These are phyloP conservation scores for Trididemnum miniatum DNA, from an alignment of 23 tunicate genomes.

Conservation along the genomic window DNA sequence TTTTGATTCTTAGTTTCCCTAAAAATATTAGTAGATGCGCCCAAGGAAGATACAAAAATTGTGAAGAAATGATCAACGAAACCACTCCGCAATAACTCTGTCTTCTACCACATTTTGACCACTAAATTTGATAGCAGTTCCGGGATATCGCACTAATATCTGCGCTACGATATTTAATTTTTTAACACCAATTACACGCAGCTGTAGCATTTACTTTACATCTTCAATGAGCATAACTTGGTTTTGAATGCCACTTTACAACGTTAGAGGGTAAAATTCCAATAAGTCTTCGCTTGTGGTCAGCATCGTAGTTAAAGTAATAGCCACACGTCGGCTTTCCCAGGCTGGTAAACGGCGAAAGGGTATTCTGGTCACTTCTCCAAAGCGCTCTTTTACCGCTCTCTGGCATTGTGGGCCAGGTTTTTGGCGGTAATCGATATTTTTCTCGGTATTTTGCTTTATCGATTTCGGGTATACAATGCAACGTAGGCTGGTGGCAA, in stretches of 20 bases:
- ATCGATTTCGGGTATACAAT: neutral
- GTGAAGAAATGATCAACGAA: no score
- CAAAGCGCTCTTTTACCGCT: constrained; percentile 74
- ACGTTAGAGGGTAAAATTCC: constrained; percentile 83
- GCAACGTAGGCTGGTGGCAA: neutral
- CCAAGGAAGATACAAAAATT: no score
- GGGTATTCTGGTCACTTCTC: constrained; percentile 69
- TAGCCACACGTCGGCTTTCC: constrained; percentile 85
- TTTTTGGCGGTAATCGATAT: constrained; percentile 29
- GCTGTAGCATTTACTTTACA: no score
- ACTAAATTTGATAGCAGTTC: no score
- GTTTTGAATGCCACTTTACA: constrained; percentile 79
- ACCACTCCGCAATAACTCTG: no score
- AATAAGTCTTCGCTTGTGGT: constrained; percentile 68
- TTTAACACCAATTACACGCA: no score
- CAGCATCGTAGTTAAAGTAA: constrained; percentile 54
- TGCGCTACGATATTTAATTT: no score
- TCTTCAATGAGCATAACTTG: neutral
- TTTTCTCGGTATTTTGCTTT: neutral
- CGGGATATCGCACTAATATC: no score
- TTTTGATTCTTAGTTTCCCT: no score
- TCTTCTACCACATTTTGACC: no score
- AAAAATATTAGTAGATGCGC: no score
- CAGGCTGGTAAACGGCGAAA: constrained; percentile 63
- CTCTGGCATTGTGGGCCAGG: constrained; percentile 36